A percentile compares a stretch with the other conserved stretches of the same genome.
Conservation (phyloP, 2,888 invertebrate species). For the Scrobipalpa costella region DNA sequence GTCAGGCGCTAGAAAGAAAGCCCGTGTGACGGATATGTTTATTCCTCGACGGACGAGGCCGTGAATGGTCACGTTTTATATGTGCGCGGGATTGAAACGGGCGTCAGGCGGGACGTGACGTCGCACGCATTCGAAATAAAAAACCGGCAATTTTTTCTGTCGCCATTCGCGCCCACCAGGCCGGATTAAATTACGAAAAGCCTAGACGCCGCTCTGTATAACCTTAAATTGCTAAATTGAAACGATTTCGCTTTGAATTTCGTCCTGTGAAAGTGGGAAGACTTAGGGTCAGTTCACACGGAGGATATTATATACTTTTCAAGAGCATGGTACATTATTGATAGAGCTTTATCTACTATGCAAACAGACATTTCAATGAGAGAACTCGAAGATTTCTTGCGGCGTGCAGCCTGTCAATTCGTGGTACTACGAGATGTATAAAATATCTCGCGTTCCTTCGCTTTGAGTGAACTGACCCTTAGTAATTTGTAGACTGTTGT, state of each 20-base stretch:
- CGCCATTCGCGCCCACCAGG: slow-evolving; percentile 46
- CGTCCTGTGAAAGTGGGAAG: slow-evolving; percentile 8
- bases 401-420: no score
- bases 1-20: slow-evolving; percentile 33
- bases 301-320: no score
- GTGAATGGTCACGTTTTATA: slow-evolving; percentile 73
- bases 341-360: no score
- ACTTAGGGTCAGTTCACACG: no score
- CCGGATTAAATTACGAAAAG: slow-evolving; percentile 55
- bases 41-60: slow-evolving; percentile 50
- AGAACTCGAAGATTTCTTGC: no score
- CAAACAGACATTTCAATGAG: no score
- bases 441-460: no score
- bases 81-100: slow-evolving; percentile 62
- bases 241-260: slow-evolving; percentile 37
- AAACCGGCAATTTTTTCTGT: slow-evolving; percentile 43
- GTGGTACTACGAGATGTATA: no score
- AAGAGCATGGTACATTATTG: no score
- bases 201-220: slow-evolving; percentile 49
- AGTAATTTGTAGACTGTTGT: slow-evolving; percentile 17
- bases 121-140: slow-evolving; percentile 60
- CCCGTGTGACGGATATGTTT: slow-evolving; percentile 61
- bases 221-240: slow-evolving; percentile 48
- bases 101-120: slow-evolving; percentile 55
- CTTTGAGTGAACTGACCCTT: no score